Percentiles rank a stretch among this genome's conserved stretches.
Evolutionary conservation across 2,888 invertebrate genomes (phyloP).

Genomic region (Sussaba pulchella): DNA sequence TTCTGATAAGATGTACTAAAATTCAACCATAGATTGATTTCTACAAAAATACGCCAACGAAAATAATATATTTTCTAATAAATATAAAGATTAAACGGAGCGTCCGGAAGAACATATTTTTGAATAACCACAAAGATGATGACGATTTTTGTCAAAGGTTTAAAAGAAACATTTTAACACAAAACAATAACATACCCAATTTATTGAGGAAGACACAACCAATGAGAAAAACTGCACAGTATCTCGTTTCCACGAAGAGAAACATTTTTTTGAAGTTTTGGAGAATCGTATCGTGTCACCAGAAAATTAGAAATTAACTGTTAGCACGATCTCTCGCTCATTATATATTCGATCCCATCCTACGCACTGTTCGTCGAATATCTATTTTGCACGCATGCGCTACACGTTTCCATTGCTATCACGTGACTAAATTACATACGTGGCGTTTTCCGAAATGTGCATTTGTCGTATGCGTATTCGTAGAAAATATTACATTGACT

Average conservation of each 20-base stretch:
- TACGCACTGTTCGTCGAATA: constrained; percentile 12
- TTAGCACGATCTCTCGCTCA: constrained; percentile 27
- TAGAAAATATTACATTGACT: too few relatives aligned
- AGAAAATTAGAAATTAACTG: constrained; percentile 42
- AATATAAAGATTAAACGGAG: too few relatives aligned
- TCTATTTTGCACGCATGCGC: constrained; percentile 24
- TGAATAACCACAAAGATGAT: too few relatives aligned
- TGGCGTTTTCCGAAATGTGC: constrained; percentile 10
- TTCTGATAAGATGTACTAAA: background rate
- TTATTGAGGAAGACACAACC: constrained; percentile 42
- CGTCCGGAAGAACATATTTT: too few relatives aligned
- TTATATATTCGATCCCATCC: constrained; percentile 49
- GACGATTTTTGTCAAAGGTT: too few relatives aligned
- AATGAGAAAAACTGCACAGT: constrained; percentile 23
- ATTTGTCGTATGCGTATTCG: too few relatives aligned
- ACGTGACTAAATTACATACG: background rate
- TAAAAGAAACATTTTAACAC: too few relatives aligned
- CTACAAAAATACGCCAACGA: background rate
- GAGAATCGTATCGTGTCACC: constrained; percentile 9
- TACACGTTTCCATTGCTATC: constrained; percentile 2
- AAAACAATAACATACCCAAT: constrained; percentile 54
- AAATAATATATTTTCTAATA: too few relatives aligned
- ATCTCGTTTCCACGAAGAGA: constrained; percentile 24
- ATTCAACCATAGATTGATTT: background rate
- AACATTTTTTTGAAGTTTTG: constrained; percentile 18